These are phyloP conservation scores for Microtus oregoni DNA, from an alignment of 2,113 vertebrate genomes.

Conservation along the genomic window DNA sequence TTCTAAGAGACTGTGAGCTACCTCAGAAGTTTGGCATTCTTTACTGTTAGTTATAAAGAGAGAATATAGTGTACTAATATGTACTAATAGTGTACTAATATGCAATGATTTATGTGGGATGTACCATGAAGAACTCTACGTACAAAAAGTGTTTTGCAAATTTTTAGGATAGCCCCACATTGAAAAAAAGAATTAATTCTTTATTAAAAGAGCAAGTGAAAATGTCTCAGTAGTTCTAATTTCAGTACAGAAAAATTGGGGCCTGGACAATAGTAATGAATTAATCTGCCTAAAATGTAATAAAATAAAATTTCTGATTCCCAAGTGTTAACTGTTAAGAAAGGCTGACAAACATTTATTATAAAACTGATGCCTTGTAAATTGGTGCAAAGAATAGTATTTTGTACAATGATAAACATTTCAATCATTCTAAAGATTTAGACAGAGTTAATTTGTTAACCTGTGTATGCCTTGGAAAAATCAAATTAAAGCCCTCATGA, in stretches of 20 bases:
- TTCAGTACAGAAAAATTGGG: not conserved
- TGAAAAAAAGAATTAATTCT: not conserved
- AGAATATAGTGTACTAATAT: not conserved
- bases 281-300: not conserved
- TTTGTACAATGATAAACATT: slow-evolving; percentile 9
- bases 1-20: not conserved
- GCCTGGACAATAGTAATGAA: not conserved
- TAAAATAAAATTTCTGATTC: not conserved
- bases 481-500: slow-evolving; percentile 39
- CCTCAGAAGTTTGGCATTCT: not conserved
- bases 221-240: not conserved
- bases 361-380: not conserved
- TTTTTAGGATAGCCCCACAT: not conserved
- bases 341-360: not conserved
- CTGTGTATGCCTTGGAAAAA: not conserved
- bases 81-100: not conserved
- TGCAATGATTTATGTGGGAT: not conserved
- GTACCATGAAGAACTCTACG: not conserved
- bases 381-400: not conserved
- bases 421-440: slow-evolving; percentile 15
- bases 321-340: slow-evolving; percentile 41
- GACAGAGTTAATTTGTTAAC: slow-evolving; percentile 7
- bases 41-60: not conserved
- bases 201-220: not conserved
- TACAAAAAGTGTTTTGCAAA: not conserved